phyloP scores from a whole-genome alignment of 2,797 vertebrate genomes.

The Girardinus metallicus region DNA sequence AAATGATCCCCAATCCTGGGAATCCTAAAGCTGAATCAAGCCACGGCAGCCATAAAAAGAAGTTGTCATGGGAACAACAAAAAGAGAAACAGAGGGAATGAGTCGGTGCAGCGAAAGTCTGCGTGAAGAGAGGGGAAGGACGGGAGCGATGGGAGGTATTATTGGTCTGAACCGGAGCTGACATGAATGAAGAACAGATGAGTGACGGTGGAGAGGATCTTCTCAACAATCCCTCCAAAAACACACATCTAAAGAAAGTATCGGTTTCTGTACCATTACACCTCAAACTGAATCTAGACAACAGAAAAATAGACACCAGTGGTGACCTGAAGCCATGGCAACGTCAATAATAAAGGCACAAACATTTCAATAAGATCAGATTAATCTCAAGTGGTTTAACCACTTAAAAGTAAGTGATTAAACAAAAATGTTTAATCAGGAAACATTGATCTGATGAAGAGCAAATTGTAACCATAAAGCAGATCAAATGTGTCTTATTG shows the following conservation, averaged over 20 bases:
- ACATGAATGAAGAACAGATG: not conserved
- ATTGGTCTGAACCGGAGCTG: not conserved
- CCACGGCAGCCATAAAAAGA: constrained; percentile 61
- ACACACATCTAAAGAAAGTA: not conserved
- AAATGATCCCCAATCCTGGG: constrained; percentile 50
- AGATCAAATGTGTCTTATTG: not conserved
- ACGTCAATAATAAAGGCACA: not conserved
- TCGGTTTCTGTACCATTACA: not conserved
- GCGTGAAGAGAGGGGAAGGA: not conserved
- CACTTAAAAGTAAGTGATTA: not conserved
- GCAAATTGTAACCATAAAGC: not conserved
- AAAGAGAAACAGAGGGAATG: not conserved
- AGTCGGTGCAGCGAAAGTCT: not conserved
- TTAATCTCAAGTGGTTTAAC: not conserved
- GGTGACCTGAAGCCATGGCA: not conserved
- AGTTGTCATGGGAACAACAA: constrained; percentile 55
- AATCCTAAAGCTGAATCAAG: constrained; percentile 65
- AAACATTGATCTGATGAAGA: not conserved
- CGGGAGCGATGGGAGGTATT: not conserved
- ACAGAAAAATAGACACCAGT: not conserved
- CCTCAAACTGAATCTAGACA: not conserved
- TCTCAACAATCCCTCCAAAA: not conserved
- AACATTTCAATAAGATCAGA: not conserved
- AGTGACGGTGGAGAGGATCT: constrained; percentile 25
- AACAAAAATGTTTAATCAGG: not conserved